phyloP scores from a whole-genome alignment of 2,888 invertebrate genomes.

The Cryptus viduatorius region DNA sequence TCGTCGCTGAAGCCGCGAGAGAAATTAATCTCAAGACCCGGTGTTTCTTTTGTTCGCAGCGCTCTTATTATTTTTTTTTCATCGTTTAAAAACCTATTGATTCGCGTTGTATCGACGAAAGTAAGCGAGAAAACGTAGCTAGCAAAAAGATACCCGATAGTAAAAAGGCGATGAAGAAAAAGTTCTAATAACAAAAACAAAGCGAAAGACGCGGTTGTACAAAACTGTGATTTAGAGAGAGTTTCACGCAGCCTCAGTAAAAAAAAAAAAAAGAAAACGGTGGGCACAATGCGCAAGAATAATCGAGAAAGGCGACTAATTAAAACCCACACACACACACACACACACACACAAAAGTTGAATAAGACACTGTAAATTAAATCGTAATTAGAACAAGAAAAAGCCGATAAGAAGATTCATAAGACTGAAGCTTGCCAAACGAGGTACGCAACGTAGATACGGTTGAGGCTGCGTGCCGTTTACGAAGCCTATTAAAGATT shows the following conservation, averaged over 20 bases:
- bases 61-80: not conserved
- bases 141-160: conserved; percentile 21
- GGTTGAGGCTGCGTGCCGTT: conserved; percentile 63
- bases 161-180: conserved; percentile 17
- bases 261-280: conserved; percentile 27
- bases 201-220: conserved; percentile 37
- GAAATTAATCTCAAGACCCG: not conserved
- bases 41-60: not conserved
- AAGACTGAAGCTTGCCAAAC: conserved; percentile 83
- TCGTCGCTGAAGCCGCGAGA: not conserved
- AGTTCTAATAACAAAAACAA: conserved; percentile 17
- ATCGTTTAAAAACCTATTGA: not conserved
- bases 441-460: conserved; percentile 70
- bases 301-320: conserved; percentile 44
- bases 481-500: conserved; percentile 41
- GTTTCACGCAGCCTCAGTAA: conserved; percentile 48
- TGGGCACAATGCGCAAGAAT: conserved; percentile 54
- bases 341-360: conserved; percentile 18
- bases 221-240: conserved; percentile 52
- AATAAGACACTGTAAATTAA: conserved; percentile 47
- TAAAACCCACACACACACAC: conserved; percentile 6
- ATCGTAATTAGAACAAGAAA: conserved; percentile 67
- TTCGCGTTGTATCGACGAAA: not conserved
- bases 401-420: conserved; percentile 71
- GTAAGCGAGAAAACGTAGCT: conserved; percentile 16